A percentile compares a stretch with the other conserved stretches of the same genome.
These are phyloP conservation scores for Plebejus melissa DNA, from an alignment of 2,888 invertebrate genomes.

Conservation along the genomic window DNA sequence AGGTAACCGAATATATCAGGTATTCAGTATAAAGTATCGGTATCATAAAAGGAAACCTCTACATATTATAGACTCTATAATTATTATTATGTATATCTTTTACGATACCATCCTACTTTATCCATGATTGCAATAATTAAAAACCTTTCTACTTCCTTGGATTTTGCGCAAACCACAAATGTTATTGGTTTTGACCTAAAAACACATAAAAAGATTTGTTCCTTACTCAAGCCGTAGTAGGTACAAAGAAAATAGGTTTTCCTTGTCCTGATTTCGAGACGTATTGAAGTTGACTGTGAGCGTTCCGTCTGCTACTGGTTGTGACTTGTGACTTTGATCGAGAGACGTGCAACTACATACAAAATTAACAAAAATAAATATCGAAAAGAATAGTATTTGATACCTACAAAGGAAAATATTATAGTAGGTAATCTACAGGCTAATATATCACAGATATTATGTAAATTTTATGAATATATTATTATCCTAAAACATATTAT, in stretches of 20 bases:
- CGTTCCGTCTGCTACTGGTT: not conserved
- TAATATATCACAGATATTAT: too few species aligned
- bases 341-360: not conserved
- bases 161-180: not conserved
- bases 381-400: not conserved
- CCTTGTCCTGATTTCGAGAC: not conserved
- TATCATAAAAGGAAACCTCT: too few species aligned
- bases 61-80: too few species aligned
- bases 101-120: too few species aligned
- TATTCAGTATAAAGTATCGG: not conserved
- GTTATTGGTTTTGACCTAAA: not conserved
- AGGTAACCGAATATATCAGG: not conserved
- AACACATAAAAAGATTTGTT: not conserved
- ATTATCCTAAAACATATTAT: too few species aligned
- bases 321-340: not conserved
- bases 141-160: not conserved
- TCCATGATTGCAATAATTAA: too few species aligned
- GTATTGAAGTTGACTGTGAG: conserved; percentile 7
- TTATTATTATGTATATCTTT: too few species aligned
- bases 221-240: not conserved
- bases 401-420: not conserved
- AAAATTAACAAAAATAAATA: not conserved
- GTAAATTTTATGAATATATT: too few species aligned
- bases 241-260: conserved; percentile 11
- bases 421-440: too few species aligned